phyloP scores from a whole-genome alignment of 2,113 vertebrate genomes.

The Chamaetylas fuelleborni region DNA sequence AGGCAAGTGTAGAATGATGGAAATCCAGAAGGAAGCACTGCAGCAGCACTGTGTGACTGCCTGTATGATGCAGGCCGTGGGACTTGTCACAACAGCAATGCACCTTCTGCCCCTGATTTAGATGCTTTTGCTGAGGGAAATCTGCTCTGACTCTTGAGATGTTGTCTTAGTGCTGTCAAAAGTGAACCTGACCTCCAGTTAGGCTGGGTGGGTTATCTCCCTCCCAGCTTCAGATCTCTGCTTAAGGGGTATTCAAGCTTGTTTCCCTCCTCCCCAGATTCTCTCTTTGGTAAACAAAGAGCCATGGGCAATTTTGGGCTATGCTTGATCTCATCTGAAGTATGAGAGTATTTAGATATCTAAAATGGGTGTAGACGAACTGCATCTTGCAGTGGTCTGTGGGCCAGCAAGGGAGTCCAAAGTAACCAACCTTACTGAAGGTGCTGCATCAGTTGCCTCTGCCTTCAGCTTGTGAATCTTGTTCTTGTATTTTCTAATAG shows the following conservation, averaged over 20 bases:
- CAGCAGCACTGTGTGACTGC: not conserved
- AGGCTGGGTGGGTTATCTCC: not conserved
- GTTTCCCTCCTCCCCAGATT: not conserved
- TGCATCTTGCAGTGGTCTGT: not conserved
- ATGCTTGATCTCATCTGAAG: not conserved
- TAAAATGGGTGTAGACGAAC: not conserved
- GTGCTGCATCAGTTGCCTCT: not conserved
- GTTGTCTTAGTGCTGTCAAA: not conserved
- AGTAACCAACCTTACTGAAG: not conserved
- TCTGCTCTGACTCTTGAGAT: not conserved
- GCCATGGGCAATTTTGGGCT: not conserved
- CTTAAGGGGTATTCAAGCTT: not conserved
- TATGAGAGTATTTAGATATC: not conserved
- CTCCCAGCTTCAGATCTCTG: not conserved
- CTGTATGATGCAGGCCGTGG: not conserved
- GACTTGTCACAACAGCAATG: not conserved
- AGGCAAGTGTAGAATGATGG: accelerated
- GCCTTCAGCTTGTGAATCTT: not conserved
- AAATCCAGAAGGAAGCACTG: not conserved
- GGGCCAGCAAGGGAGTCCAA: not conserved
- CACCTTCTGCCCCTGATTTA: not conserved
- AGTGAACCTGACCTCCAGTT: not conserved
- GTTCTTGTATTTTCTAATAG: not conserved
- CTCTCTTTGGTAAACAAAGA: not conserved
- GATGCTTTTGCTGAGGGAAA: not conserved